These are phyloP conservation scores for Stramonita haemastoma DNA, from an alignment of 2,888 invertebrate genomes.

Conservation along the genomic window DNA sequence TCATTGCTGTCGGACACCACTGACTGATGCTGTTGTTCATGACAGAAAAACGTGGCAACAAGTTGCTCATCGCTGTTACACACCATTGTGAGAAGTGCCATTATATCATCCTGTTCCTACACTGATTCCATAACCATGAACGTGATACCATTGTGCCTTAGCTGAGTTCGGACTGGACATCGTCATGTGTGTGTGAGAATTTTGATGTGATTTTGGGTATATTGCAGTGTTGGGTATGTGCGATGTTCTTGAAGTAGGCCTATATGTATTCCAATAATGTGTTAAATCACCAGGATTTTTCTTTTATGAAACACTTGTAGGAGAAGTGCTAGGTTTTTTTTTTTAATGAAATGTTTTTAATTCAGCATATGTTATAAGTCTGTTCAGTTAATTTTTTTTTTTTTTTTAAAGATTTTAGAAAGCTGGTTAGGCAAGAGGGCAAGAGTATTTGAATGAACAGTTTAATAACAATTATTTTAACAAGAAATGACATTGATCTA, in stretches of 20 bases:
- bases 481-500: no score
- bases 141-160: background rate
- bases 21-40: background rate
- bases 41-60: background rate
- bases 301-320: no score
- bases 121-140: background rate
- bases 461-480: no score
- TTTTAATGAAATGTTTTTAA: no score
- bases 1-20: background rate
- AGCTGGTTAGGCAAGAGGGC: no score
- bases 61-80: background rate
- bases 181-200: background rate
- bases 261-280: no score
- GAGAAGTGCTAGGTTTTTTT: no score
- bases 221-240: background rate
- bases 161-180: background rate
- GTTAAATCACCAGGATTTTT: no score
- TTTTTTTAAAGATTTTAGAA: no score
- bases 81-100: constrained; percentile 11
- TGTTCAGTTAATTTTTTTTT: no score
- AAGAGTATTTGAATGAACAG: no score
- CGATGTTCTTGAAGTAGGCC: background rate
- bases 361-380: no score
- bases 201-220: background rate
- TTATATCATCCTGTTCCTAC: background rate